phyloP scores from a whole-genome alignment of 2,113 vertebrate genomes.

The Amphiprion ocellaris region DNA sequence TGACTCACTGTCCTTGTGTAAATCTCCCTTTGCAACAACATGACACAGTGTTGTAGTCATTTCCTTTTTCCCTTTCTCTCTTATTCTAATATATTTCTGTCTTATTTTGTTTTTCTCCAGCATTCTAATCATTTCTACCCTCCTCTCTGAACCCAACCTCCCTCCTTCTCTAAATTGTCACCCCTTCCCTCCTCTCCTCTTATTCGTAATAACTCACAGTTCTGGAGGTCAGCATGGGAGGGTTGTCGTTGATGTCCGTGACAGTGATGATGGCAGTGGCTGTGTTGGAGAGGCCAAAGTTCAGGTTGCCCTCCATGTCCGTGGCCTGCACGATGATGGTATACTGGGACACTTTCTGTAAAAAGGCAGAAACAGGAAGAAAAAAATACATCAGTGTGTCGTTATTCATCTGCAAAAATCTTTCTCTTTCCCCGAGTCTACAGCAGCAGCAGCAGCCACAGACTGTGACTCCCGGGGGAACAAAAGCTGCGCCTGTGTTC shows the following conservation, averaged over 20 bases:
- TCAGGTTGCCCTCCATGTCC: constrained; percentile 97
- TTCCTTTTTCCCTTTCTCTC: constrained; percentile 8
- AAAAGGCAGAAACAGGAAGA: constrained; percentile 37
- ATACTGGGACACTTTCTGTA: constrained; percentile 96
- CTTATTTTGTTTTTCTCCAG: constrained; percentile 4
- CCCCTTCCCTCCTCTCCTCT: constrained; percentile 11
- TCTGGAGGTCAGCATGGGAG: constrained; percentile 92
- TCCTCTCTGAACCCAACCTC: constrained; percentile 18
- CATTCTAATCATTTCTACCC: constrained; percentile 21
- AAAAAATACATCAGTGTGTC: neutral
- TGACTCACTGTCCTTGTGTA: constrained; percentile 38
- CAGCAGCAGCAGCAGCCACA: constrained; percentile 23
- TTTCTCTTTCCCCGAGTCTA: constrained; percentile 18
- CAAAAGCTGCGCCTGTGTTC: constrained; percentile 47
- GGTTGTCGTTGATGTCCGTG: constrained; percentile 97
- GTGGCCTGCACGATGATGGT: constrained; percentile 95
- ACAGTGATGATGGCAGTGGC: constrained; percentile 94
- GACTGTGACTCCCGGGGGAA: constrained; percentile 40
- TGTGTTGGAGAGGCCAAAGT: constrained; percentile 96
- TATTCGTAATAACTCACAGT: constrained; percentile 86
- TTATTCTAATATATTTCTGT: constrained; percentile 2
- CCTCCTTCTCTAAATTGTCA: constrained; percentile 29
- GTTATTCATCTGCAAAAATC: constrained; percentile 51
- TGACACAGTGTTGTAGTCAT: neutral
- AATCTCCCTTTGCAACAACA: constrained; percentile 29